phyloP scores from a whole-genome alignment of 1,140 invertebrate genomes.

The Drosophila suzukii region DNA sequence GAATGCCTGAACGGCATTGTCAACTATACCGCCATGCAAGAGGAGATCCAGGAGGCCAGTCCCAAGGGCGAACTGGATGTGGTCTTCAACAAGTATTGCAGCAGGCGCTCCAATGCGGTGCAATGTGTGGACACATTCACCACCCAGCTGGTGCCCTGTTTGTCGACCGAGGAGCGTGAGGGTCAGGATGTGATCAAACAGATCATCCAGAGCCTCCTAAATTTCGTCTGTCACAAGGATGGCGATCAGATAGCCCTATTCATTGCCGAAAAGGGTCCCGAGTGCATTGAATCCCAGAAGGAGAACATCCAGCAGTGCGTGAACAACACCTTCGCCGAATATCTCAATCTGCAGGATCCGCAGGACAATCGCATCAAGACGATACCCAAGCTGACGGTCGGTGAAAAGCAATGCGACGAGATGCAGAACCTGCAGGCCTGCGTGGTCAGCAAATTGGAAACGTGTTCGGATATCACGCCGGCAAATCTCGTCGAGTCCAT shows the following conservation, averaged over 20 bases:
- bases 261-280: constrained; percentile 90
- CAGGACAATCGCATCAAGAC: constrained; percentile 64
- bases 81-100: constrained; percentile 87
- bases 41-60: constrained; percentile 87
- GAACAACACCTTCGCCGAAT: constrained; percentile 87
- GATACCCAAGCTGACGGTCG: constrained; percentile 73
- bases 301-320: constrained; percentile 88
- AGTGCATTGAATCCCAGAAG: constrained; percentile 88
- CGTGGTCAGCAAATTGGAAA: constrained; percentile 88
- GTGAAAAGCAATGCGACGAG: constrained; percentile 84
- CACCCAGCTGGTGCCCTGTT: constrained; percentile 86
- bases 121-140: constrained; percentile 87
- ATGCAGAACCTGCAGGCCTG: constrained; percentile 87
- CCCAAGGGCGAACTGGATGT: constrained; percentile 86
- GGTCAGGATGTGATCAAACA: constrained; percentile 86
- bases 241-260: constrained; percentile 93
- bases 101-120: constrained; percentile 86
- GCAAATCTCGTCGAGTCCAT: constrained; percentile 92
- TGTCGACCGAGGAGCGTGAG: constrained; percentile 86
- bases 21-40: constrained; percentile 85
- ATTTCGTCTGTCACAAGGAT: constrained; percentile 91
- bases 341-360: constrained; percentile 79
- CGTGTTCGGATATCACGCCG: constrained; percentile 89
- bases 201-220: constrained; percentile 88
- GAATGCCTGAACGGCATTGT: constrained; percentile 85